Conservation (phyloP, 2,797 vertebrate species). For the Pseudopleuronectes americanus region DNA sequence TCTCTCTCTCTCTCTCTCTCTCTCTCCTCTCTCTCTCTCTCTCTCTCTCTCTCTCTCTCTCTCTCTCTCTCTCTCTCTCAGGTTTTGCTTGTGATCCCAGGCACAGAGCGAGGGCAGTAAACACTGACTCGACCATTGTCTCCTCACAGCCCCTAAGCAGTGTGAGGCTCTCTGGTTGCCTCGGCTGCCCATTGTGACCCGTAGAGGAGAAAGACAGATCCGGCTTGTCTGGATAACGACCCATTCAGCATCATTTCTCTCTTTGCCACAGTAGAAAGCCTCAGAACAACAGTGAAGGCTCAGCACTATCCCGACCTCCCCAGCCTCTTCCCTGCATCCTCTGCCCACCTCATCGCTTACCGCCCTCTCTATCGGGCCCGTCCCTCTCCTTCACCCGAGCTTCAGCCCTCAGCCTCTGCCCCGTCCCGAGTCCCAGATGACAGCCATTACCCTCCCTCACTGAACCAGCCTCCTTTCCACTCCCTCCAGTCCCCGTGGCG, state of each 20-base stretch:
- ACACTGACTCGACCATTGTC: constrained; percentile 73
- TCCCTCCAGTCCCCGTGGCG: constrained; percentile 65
- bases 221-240: constrained; percentile 65
- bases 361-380: constrained; percentile 11
- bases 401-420: constrained; percentile 42
- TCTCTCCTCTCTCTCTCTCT: constrained; percentile 50
- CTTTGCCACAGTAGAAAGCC: constrained; percentile 30
- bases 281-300: constrained; percentile 33
- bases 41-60: constrained; percentile 37
- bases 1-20: constrained; percentile 43
- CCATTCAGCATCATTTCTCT: constrained; percentile 64
- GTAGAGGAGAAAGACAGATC: constrained; percentile 55
- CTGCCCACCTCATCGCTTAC: constrained; percentile 21
- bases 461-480: constrained; percentile 62
- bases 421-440: constrained; percentile 64
- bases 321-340: constrained; percentile 8
- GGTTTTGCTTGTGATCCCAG: constrained; percentile 57
- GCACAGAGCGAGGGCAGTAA: constrained; percentile 51
- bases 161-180: constrained; percentile 41
- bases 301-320: constrained; percentile 27
- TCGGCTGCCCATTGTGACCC: constrained; percentile 62
- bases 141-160: constrained; percentile 46
- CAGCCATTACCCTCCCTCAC: constrained; percentile 63
- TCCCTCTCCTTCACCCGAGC: constrained; percentile 20
- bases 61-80: constrained; percentile 51